Evolutionary conservation across 2,888 invertebrate genomes (phyloP).

Genomic region (Chalcis sispes): DNA sequence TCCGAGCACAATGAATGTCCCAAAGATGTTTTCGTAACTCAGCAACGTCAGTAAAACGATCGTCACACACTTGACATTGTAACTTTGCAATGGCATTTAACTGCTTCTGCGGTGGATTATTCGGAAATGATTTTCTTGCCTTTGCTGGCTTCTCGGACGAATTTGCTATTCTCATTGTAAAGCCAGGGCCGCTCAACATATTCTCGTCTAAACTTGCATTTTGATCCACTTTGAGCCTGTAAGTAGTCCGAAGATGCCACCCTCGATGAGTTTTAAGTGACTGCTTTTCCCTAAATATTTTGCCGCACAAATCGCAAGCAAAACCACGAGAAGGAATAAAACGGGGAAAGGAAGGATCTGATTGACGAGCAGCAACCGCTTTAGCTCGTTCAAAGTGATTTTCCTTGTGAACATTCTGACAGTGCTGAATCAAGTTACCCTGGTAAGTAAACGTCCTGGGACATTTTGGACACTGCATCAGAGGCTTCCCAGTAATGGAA

Average conservation of each 20-base stretch:
- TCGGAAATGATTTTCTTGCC: slow-evolving; percentile 70
- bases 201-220: slow-evolving; percentile 38
- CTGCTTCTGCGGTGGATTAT: slow-evolving; percentile 58
- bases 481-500: slow-evolving; percentile 55
- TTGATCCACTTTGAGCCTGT: slow-evolving; percentile 61
- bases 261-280: slow-evolving; percentile 81
- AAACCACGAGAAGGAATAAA: slow-evolving; percentile 68
- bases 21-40: slow-evolving; percentile 80
- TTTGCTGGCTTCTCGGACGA: slow-evolving; percentile 64
- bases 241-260: slow-evolving; percentile 79
- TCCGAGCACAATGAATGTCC: slow-evolving; percentile 78
- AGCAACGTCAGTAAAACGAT: slow-evolving; percentile 78
- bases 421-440: slow-evolving; percentile 66
- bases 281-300: slow-evolving; percentile 80
- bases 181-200: slow-evolving; percentile 29
- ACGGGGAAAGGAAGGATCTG: slow-evolving; percentile 15
- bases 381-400: slow-evolving; percentile 46
- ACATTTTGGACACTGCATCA: slow-evolving; percentile 65
- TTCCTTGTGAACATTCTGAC: slow-evolving; percentile 65
- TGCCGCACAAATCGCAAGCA: slow-evolving; percentile 82
- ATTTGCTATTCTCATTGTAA: slow-evolving; percentile 22
- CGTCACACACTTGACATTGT: slow-evolving; percentile 80
- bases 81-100: slow-evolving; percentile 62
- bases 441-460: slow-evolving; percentile 64
- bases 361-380: background rate